Evolutionary conservation across 2,888 invertebrate genomes (phyloP).

Genomic region (Tenthredo scrophulariae): DNA sequence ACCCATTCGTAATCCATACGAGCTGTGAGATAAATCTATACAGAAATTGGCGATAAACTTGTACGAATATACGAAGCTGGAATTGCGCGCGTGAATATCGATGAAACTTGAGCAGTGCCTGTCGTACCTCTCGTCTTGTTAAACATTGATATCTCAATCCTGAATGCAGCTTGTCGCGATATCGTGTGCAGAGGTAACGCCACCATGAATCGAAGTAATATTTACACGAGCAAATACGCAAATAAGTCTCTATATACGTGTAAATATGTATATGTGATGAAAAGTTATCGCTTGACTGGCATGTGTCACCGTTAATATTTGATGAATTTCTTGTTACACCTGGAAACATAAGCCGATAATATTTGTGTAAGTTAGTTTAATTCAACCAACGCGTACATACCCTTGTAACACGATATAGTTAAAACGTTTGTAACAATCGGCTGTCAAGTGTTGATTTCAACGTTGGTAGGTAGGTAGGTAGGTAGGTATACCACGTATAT

Average conservation of each 20-base stretch:
- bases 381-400: background rate
- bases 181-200: background rate
- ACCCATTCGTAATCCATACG: background rate
- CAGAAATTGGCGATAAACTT: background rate
- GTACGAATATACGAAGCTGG: background rate
- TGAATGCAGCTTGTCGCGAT: slow-evolving; percentile 3
- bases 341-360: background rate
- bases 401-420: slow-evolving; percentile 23
- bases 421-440: slow-evolving; percentile 18
- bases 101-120: background rate
- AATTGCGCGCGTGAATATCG: background rate
- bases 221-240: slow-evolving; percentile 26
- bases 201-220: background rate
- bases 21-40: background rate
- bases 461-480: background rate
- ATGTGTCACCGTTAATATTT: background rate
- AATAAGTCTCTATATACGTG: background rate
- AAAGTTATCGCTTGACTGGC: slow-evolving; percentile 1
- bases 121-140: slow-evolving; percentile 8
- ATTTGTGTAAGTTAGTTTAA: background rate
- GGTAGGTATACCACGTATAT: background rate
- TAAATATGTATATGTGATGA: background rate
- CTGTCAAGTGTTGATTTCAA: slow-evolving; percentile 39
- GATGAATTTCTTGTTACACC: slow-evolving; percentile 8
- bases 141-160: slow-evolving; percentile 25